Base-by-base conservation (phyloP, 2,797 vertebrate species). In the Crenuchus spilurus region DNA sequence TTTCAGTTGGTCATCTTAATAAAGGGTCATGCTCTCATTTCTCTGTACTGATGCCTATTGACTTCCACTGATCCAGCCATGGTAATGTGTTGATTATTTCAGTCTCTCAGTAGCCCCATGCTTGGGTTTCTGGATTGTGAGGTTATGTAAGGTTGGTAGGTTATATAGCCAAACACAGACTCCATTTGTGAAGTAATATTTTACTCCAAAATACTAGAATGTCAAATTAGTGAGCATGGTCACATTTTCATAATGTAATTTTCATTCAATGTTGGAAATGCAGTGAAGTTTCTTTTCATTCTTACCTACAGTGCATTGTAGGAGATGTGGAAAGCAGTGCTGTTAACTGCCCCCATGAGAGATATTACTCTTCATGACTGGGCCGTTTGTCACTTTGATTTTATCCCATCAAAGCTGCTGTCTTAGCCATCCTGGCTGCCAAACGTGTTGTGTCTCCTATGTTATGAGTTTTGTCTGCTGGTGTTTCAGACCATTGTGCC, bases 11-110 rank as follows among this genome's bases (percentile, higher is more conserved):
- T 35, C 44, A 30, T 61, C 54, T 41, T 62, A 69, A 51, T 62
- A 39, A 70, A 70, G 16, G 57, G 22, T 46, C 57, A 55, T 35
- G 48, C 44, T 63, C 49, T 39, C 58, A 48, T 75, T 70, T 75
- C 48, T 20, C 57, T 55, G 8, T 30, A 6, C 48, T 46, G 58
- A 44, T 66, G 37, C 52, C 20, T 63, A 63, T 55, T 70, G 74
- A 70, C 48, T 46, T 63, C n/a, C 22, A 63, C 42, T 44, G 58
- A 75, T 75, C 48, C 6, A 7, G 9, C 7, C 14, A 28, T 52
- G 13, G 3, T 68, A 62, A 51, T n/a, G 26, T 51, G 55, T 69
- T 44, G 46, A 62, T 39, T 54, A 57, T 7, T 69, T 33, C 42
- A 16, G 52, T 48, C 24, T 67, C 72, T 39, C 30, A n/a, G 8